phyloP scores from a whole-genome alignment of 2,797 vertebrate species.

The Acanthurus leucopareius region DNA sequence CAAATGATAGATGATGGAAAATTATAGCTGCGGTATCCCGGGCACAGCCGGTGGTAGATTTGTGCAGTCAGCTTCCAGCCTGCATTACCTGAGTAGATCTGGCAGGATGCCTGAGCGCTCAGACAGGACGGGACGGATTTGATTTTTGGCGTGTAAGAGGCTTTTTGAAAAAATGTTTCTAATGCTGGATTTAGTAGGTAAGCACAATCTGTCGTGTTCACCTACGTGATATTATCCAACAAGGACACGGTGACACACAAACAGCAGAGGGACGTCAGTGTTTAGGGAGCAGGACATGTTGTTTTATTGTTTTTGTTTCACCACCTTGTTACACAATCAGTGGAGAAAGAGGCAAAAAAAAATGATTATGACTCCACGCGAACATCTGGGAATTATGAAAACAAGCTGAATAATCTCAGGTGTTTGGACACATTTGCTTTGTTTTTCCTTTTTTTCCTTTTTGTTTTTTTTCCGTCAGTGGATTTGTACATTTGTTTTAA shows the following conservation, averaged over 20 bases:
- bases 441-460: neutral
- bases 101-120: conserved; percentile 79
- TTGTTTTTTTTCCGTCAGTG: neutral
- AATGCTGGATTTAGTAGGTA: conserved; percentile 86
- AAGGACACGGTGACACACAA: conserved; percentile 49
- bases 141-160: conserved; percentile 84
- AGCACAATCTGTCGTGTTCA: conserved; percentile 84
- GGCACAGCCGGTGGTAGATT: conserved; percentile 81
- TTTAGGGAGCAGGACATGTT: neutral
- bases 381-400: neutral
- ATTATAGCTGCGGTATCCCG: conserved; percentile 72
- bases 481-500: neutral
- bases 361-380: neutral
- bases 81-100: conserved; percentile 85
- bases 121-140: conserved; percentile 80
- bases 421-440: neutral
- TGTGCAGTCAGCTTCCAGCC: conserved; percentile 77
- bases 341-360: neutral
- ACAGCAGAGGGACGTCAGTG: conserved; percentile 4
- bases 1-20: conserved; percentile 81
- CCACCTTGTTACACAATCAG: no score
- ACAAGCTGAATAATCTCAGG: neutral
- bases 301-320: neutral
- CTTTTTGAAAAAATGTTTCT: conserved; percentile 81
- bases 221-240: conserved; percentile 78